phyloP scores from a whole-genome alignment of 2,888 invertebrate species.

The Labia minor region DNA sequence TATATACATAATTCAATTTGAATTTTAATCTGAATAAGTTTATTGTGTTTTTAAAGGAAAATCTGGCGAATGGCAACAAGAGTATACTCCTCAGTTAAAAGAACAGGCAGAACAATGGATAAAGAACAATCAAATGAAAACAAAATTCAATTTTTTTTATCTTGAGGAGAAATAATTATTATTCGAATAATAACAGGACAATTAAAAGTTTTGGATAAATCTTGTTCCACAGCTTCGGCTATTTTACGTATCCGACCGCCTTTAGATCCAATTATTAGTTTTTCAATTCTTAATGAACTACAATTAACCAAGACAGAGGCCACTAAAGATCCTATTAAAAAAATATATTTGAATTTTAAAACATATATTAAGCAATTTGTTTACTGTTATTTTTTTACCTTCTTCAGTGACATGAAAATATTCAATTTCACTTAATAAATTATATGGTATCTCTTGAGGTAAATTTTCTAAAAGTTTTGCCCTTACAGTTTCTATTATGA shows the following conservation, averaged over 20 bases:
- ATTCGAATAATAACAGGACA: conserved; percentile 42
- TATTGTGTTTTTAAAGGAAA: conserved; percentile 31
- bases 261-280: conserved; percentile 53
- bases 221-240: conserved; percentile 50
- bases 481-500: conserved; percentile 64
- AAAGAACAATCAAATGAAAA: conserved; percentile 46
- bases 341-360: background rate
- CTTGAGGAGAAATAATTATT: background rate
- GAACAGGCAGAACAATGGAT: conserved; percentile 60
- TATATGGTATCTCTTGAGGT: conserved; percentile 79
- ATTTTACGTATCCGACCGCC: conserved; percentile 63
- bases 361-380: background rate
- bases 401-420: conserved; percentile 49
- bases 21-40: background rate
- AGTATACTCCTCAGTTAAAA: conserved; percentile 57
- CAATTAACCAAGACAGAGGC: conserved; percentile 52
- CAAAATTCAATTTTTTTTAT: conserved; percentile 48
- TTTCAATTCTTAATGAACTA: conserved; percentile 49
- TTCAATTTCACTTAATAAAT: conserved; percentile 52
- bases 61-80: conserved; percentile 56
- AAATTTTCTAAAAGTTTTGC: conserved; percentile 75
- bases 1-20: too few relatives aligned
- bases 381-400: conserved; percentile 35
- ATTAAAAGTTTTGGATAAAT: conserved; percentile 53
- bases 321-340: conserved; percentile 40